phyloP scores from a whole-genome alignment of 2,113 vertebrate species.

The Todiramphus saurophagus region DNA sequence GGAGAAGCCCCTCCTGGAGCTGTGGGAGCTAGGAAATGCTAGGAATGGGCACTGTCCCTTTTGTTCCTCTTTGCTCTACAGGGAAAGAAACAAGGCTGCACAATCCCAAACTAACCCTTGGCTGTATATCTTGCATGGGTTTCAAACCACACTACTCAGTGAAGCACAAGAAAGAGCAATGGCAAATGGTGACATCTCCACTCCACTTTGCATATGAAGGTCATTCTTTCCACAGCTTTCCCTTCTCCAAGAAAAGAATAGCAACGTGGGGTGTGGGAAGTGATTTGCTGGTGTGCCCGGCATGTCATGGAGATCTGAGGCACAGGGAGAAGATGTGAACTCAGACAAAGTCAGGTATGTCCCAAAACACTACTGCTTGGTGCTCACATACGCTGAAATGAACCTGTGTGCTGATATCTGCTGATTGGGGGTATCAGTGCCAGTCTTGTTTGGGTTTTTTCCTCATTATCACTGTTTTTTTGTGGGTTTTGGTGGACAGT shows the following conservation, averaged over 20 bases:
- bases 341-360: neutral
- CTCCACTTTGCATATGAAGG: neutral
- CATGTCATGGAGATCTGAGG: neutral
- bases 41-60: neutral
- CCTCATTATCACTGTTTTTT: neutral
- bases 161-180: neutral
- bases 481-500: neutral
- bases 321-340: neutral
- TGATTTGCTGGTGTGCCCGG: neutral
- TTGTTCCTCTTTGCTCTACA: neutral
- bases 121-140: neutral
- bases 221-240: neutral
- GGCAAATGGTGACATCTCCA: neutral
- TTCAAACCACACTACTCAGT: neutral
- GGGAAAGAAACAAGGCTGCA: neutral
- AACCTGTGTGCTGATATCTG: neutral
- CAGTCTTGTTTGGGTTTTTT: neutral
- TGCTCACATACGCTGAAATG: neutral
- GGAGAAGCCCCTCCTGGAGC: neutral
- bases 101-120: neutral
- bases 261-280: neutral
- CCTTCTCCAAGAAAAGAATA: neutral
- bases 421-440: neutral
- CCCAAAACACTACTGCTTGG: neutral
- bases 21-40: neutral